These are phyloP conservation scores for Dendropsophus ebraccatus DNA, from an alignment of 2,113 vertebrate species.

Conservation along the genomic window DNA sequence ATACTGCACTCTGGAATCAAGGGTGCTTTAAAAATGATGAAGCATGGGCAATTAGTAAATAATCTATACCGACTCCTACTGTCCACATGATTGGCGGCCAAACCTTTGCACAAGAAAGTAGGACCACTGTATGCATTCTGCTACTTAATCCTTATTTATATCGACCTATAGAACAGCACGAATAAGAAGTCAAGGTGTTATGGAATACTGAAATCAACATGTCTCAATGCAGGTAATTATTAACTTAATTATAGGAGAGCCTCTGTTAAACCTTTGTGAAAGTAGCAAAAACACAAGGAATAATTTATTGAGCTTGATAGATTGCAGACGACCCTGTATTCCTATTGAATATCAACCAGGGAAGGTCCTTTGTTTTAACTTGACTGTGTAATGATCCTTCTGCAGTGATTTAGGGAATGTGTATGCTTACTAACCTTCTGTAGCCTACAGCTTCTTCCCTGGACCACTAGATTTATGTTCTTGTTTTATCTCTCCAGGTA, in stretches of 20 bases:
- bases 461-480: conserved; percentile 13
- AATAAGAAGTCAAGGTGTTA: neutral
- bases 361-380: conserved; percentile 30
- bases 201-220: neutral
- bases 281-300: conserved; percentile 39
- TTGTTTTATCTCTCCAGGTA: conserved; percentile 40
- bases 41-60: too few species aligned
- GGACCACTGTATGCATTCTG: neutral
- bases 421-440: conserved; percentile 35
- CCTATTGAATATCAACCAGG: conserved; percentile 36
- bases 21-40: too few species aligned
- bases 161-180: neutral
- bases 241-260: conserved; percentile 8
- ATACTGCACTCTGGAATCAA: too few species aligned
- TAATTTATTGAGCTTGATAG: conserved; percentile 45
- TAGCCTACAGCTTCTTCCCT: conserved; percentile 15
- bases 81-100: too few species aligned
- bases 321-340: conserved; percentile 23
- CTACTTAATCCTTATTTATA: neutral
- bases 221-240: neutral
- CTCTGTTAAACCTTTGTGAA: conserved; percentile 27
- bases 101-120: neutral
- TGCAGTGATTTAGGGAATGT: conserved; percentile 42
- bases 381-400: conserved; percentile 45
- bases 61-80: too few species aligned